Conservation (phyloP, 2,113 vertebrate species). For the Ramphastos sulfuratus region DNA sequence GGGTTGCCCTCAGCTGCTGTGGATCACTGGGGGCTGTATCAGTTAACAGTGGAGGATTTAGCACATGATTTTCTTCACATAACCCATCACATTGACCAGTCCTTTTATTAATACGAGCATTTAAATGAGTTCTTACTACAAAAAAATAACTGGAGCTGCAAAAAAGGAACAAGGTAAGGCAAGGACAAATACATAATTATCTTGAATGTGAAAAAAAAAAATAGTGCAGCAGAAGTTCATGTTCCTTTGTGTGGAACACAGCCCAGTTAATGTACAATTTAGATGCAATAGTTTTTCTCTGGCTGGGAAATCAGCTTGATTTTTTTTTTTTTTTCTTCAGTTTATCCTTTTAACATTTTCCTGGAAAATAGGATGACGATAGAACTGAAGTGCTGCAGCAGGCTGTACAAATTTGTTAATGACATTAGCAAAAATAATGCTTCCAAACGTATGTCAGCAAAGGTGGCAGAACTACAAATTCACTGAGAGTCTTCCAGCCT, state of each 20-base stretch:
- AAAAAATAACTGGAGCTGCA: slow-evolving; percentile 39
- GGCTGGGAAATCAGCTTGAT: slow-evolving; percentile 46
- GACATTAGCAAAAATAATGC: slow-evolving; percentile 32
- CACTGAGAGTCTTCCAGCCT: not conserved
- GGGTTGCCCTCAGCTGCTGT: not conserved
- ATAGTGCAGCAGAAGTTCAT: slow-evolving; percentile 45
- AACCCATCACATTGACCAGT: slow-evolving; percentile 26
- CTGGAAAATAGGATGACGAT: slow-evolving; percentile 13
- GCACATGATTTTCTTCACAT: not conserved
- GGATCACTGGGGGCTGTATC: not conserved
- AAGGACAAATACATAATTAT: slow-evolving; percentile 73
- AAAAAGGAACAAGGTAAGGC: slow-evolving; percentile 54
- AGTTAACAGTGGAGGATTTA: not conserved
- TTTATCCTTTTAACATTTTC: slow-evolving; percentile 57
- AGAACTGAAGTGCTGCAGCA: not conserved
- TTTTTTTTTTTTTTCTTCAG: not conserved
- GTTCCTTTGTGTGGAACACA: slow-evolving; percentile 39
- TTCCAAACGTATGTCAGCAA: not conserved
- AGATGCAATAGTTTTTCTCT: slow-evolving; percentile 63
- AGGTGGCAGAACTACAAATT: not conserved
- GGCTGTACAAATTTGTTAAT: slow-evolving; percentile 50
- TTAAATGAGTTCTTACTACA: slow-evolving; percentile 27
- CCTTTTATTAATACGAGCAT: slow-evolving; percentile 38
- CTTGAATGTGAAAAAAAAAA: not conserved
- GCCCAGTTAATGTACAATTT: slow-evolving; percentile 67